phyloP scores from a whole-genome alignment of 2,113 vertebrate species.

The Meleagris gallopavo region DNA sequence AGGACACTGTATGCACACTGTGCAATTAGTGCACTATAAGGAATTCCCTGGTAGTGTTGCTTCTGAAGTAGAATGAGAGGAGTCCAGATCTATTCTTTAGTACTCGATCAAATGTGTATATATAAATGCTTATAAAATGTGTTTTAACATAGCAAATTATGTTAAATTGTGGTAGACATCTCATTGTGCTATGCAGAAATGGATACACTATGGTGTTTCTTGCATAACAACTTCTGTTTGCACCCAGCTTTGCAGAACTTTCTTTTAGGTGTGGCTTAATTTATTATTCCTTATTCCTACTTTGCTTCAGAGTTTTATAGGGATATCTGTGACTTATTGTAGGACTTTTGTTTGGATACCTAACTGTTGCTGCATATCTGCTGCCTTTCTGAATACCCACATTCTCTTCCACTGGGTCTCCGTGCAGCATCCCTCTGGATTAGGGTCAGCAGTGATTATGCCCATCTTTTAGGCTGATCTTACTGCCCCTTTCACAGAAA shows the following conservation, averaged over 20 bases:
- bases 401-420: neutral
- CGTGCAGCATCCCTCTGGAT: neutral
- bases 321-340: neutral
- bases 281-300: neutral
- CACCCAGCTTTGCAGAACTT: neutral
- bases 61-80: neutral
- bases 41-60: neutral
- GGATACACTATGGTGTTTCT: neutral
- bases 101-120: neutral
- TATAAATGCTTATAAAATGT: neutral
- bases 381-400: accelerated
- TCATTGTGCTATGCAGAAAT: neutral
- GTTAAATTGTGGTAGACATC: constrained; percentile 3
- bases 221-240: neutral
- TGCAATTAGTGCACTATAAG: neutral
- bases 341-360: neutral
- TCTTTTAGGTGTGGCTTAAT: neutral
- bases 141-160: neutral
- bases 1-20: neutral
- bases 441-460: neutral
- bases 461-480: neutral
- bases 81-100: neutral
- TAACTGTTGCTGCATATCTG: constrained; percentile 2
- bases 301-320: neutral
- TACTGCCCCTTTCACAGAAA: neutral